Base-by-base conservation (phyloP, 2,888 invertebrate genomes). In the Protula sp. region DNA sequence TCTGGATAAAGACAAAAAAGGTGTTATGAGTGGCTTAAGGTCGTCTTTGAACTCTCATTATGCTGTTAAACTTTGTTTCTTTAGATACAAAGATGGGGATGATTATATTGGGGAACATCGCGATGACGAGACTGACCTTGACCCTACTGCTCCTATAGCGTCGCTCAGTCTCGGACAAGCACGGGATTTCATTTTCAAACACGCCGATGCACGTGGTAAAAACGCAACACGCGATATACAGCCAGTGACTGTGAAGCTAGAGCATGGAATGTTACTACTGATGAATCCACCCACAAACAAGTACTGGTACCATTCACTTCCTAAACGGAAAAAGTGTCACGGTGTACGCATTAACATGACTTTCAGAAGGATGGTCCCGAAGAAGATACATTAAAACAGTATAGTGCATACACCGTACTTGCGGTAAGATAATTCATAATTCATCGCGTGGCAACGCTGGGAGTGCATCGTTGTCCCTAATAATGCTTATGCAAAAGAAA, bases 221-320 rank as follows among this genome's bases (percentile, higher is more conserved):
- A 63, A 69, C 29, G 70, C 72, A 2, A 68, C 55, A 14, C 28
- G 59, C 64, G 85, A 86, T 65, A 71, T 76, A 24, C 68, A 66
- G 0, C 60, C 70, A 3, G 81, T 79, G 24, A 87, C 85, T 75
- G 72, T 88, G 14, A 79, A 82, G 56, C 78, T 89, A 70, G 84
- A 87, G 67, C 85, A 87, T 74, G 88, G 89, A 2, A 87, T 87
- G 73, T 73, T 89, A 45, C 78, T 89, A 54, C 70, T 88, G 59
- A 88, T 89, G 88, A 87, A 88, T 73, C 84, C 86, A 19, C 88
- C 88, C 0, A 88, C 88, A 1, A 89, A 89, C 71, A 82, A 83
- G 57, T 78, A 83, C 68, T 89, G 89, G 88, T 88, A 88, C 75
- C 88, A 89, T 76, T 86, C 87, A 3, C 76, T 89, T 62, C 89